Base-by-base conservation (phyloP, 2,113 vertebrate species). In the Lepidothrix coronata region DNA sequence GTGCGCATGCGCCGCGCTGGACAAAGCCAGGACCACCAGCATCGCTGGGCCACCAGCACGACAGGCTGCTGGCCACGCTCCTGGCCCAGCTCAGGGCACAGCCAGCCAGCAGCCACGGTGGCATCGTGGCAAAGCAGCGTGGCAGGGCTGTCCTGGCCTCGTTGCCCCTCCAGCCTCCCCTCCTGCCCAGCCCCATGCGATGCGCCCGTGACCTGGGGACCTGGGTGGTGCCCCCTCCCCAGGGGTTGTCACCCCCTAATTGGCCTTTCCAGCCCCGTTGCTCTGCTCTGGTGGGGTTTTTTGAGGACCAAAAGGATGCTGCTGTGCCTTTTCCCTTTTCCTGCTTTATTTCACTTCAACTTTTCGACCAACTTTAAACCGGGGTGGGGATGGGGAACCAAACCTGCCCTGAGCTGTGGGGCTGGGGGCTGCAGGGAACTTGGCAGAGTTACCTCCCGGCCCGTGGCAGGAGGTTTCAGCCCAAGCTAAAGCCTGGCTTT, bases 11-110 rank as follows among this genome's bases (percentile, higher is more conserved):
- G 70, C 51, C 3, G 31, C 12, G 46, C 82, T 5, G 95, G 95
- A 94, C 95, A 96, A 95, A 96, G 35, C 63, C 86, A 11, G 10
- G 78, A 33, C 80, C 10, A 48, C 71, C 91, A 39, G 80, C 67
- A 8, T 37, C n/a, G 58, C n/a, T 35, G 9, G 58, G 58, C 74
- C 9, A 48, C 71, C 91, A 35, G 80, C 67, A 6, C 15, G 0
- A 30, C 12, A 0, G 63, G 28, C 23, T 37, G 1, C 52, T 31
- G 2, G 13, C 35, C 15, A 16, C 4, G 0, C 33, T 3, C 28
- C 74, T 9, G 2, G 70, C 41, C 54, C 5, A 2, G 46, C 11
- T 3, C 6, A 6, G 27, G 51, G 8, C 59, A 28, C 0, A 5
- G 52, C 48, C 18, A 5, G 31, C 44, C 2, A 25, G 1, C 20